Conservation (phyloP, 2,113 vertebrate species). For the Irena cyanogastra region DNA sequence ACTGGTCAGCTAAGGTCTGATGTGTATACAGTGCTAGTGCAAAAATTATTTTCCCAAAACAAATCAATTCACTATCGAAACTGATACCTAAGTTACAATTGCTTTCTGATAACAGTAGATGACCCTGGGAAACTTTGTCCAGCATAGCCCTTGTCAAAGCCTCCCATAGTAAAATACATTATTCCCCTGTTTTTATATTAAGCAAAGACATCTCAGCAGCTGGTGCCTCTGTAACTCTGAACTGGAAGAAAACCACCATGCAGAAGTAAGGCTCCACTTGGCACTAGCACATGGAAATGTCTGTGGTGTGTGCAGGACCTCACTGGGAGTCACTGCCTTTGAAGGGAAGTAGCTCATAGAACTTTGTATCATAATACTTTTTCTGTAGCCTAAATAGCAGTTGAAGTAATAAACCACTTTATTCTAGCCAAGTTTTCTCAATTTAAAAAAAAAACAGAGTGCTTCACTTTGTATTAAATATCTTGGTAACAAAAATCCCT, state of each 20-base stretch:
- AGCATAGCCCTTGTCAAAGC: not conserved
- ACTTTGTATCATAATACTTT: not conserved
- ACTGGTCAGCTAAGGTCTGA: not conserved
- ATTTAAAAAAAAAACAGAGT: not conserved
- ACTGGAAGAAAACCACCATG: not conserved
- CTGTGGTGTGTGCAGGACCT: not conserved
- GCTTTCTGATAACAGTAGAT: not conserved
- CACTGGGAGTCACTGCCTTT: not conserved
- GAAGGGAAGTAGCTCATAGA: not conserved
- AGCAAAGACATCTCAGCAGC: not conserved
- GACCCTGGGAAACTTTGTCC: not conserved
- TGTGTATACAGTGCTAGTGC: not conserved
- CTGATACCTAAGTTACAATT: not conserved
- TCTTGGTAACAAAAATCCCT: not conserved
- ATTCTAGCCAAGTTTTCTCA: not conserved
- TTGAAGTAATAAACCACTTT: conserved; percentile 5
- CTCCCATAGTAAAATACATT: not conserved
- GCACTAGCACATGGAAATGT: not conserved
- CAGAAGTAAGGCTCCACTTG: not conserved
- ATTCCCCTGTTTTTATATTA: not conserved
- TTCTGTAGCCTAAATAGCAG: not conserved
- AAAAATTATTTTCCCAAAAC: not conserved
- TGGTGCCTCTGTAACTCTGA: not conserved
- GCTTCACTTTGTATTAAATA: not conserved
- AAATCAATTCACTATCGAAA: not conserved